phyloP scores from a whole-genome alignment of 1,140 invertebrate species.

The Zaprionus vittiger region DNA sequence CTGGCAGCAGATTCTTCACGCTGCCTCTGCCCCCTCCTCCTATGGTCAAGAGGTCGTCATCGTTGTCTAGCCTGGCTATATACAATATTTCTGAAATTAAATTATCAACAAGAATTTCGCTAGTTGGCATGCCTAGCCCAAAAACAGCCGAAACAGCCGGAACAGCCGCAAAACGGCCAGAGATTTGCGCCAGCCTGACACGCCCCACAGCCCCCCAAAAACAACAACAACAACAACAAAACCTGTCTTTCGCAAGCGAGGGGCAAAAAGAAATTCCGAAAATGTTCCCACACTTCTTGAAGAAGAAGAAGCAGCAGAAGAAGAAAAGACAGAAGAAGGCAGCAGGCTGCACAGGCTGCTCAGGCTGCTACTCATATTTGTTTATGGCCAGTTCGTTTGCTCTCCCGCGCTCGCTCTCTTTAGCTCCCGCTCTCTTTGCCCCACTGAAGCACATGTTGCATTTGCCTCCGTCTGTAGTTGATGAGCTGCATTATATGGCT shows the following conservation, averaged over 20 bases:
- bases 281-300: constrained; percentile 79
- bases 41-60: constrained; percentile 66
- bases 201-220: constrained; percentile 40
- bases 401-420: constrained; percentile 13
- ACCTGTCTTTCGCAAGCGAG: constrained; percentile 39
- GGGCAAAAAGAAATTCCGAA: constrained; percentile 76
- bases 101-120: constrained; percentile 82
- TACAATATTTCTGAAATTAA: constrained; percentile 81
- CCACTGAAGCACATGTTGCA: constrained; percentile 70
- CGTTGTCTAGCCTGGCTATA: constrained; percentile 62
- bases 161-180: constrained; percentile 19
- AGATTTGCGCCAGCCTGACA: constrained; percentile 31
- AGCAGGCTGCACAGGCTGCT: constrained; percentile 39
- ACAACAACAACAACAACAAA: constrained; percentile 39
- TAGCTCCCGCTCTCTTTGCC: constrained; percentile 5
- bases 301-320: constrained; percentile 25
- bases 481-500: constrained; percentile 81
- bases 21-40: constrained; percentile 11
- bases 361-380: constrained; percentile 75
- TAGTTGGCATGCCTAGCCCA: constrained; percentile 72
- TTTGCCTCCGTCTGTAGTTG: constrained; percentile 73
- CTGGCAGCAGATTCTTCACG: constrained; percentile 53
- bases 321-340: background rate
- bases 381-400: constrained; percentile 67
- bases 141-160: constrained; percentile 29